These are phyloP conservation scores for Drosophila gunungcola DNA, from an alignment of 1,140 invertebrate genomes.

Conservation along the genomic window DNA sequence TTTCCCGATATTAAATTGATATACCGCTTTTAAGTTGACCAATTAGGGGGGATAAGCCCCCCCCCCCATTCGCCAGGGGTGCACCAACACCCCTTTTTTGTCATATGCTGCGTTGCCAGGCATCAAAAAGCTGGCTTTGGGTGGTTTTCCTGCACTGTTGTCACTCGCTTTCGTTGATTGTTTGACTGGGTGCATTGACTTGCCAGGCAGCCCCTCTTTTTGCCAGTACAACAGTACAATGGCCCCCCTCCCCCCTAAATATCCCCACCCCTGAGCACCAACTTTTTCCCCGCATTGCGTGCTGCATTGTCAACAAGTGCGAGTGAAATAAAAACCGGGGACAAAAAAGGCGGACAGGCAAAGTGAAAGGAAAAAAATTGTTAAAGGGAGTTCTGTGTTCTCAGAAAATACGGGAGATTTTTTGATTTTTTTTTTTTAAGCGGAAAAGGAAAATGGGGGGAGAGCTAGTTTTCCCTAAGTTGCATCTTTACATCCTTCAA, in stretches of 20 bases:
- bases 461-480: constrained; percentile 26
- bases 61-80: neutral
- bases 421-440: neutral
- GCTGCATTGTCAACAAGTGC: constrained; percentile 69
- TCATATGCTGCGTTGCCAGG: neutral
- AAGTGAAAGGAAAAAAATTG: constrained; percentile 20
- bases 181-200: constrained; percentile 62
- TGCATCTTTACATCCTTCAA: constrained; percentile 27
- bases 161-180: constrained; percentile 60
- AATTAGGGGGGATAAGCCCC: constrained; percentile 3
- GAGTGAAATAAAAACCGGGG: constrained; percentile 9
- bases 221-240: neutral
- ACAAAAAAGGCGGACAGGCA: constrained; percentile 9
- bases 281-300: constrained; percentile 20
- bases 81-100: neutral
- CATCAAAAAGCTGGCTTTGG: constrained; percentile 6
- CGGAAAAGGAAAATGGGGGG: constrained; percentile 1
- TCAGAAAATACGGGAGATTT: neutral
- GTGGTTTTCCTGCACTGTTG: constrained; percentile 23
- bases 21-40: constrained; percentile 6
- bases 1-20: constrained; percentile 3
- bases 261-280: neutral
- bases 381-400: constrained; percentile 1
- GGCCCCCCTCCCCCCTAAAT: neutral
- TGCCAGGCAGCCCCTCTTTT: constrained; percentile 6